phyloP scores from a whole-genome alignment of 2,888 invertebrate genomes.

The Cheilosia variabilis region DNA sequence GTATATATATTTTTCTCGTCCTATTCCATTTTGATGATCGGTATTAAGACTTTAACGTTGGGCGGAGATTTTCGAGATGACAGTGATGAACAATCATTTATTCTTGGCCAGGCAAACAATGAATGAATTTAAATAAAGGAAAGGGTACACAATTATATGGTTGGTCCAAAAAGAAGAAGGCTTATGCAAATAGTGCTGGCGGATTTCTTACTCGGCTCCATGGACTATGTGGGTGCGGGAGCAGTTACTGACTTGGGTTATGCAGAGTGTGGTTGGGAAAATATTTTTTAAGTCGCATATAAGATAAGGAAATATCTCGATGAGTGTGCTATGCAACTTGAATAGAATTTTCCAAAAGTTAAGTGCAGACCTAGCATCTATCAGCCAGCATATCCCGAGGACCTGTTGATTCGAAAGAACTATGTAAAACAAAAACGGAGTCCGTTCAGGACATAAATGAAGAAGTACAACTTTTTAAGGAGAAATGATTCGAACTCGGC shows the following conservation, averaged over 20 bases:
- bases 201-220: conserved; percentile 4
- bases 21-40: conserved; percentile 64
- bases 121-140: conserved; percentile 59
- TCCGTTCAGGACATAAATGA: no score
- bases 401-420: no score
- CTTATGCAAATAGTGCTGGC: conserved; percentile 25
- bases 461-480: no score
- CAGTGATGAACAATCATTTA: conserved; percentile 65
- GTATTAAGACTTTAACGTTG: conserved; percentile 72
- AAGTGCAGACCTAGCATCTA: no score
- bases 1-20: conserved; percentile 35
- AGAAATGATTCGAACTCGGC: no score
- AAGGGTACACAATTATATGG: conserved; percentile 36
- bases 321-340: no score
- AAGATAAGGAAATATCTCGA: no score
- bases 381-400: no score
- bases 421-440: no score
- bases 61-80: conserved; percentile 69
- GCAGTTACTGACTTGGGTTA: background rate
- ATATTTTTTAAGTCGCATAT: no score
- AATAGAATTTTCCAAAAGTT: no score
- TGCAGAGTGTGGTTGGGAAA: no score
- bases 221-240: background rate
- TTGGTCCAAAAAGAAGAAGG: conserved; percentile 13
- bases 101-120: conserved; percentile 65